A percentile compares a stretch with the other conserved stretches of the same genome.
These are phyloP conservation scores for Leptonema lineaticorne DNA, from an alignment of 1,140 invertebrate species.

Conservation along the genomic window DNA sequence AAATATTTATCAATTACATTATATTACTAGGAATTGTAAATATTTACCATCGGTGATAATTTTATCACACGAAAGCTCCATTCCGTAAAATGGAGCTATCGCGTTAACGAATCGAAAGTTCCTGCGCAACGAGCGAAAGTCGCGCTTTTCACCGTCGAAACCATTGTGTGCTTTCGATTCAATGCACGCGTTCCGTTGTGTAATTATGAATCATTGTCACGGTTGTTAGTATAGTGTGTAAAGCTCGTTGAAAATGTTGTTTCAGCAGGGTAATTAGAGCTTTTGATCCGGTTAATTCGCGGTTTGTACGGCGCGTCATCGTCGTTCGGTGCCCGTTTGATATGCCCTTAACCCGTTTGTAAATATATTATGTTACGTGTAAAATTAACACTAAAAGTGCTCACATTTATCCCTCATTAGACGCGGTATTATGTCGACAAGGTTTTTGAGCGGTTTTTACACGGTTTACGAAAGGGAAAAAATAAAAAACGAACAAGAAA, in stretches of 20 bases:
- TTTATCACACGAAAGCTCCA: too few species aligned
- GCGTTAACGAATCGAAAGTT: not conserved
- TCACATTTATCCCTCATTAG: too few species aligned
- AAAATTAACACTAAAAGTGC: too few species aligned
- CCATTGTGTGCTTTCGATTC: not conserved
- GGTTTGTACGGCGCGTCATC: not conserved
- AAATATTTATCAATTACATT: not conserved
- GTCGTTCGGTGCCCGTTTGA: not conserved
- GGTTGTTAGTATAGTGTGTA: not conserved
- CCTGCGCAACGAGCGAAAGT: not conserved
- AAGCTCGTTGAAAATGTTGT: not conserved
- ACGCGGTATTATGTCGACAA: too few species aligned
- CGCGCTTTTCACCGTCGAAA: not conserved
- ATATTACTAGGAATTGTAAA: not conserved
- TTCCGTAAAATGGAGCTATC: not conserved
- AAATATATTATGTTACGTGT: too few species aligned
- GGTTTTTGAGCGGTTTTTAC: too few species aligned
- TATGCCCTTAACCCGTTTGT: not conserved
- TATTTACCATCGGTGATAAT: not conserved
- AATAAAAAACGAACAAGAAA: too few species aligned
- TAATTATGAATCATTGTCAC: slow-evolving; percentile 9
- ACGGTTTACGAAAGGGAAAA: too few species aligned
- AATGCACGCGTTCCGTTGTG: not conserved
- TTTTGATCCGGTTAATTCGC: slow-evolving; percentile 15
- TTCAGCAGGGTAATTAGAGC: slow-evolving; percentile 4